Evolutionary conservation across 2,888 invertebrate species (phyloP).

Genomic region (Polydesmus complanatus): DNA sequence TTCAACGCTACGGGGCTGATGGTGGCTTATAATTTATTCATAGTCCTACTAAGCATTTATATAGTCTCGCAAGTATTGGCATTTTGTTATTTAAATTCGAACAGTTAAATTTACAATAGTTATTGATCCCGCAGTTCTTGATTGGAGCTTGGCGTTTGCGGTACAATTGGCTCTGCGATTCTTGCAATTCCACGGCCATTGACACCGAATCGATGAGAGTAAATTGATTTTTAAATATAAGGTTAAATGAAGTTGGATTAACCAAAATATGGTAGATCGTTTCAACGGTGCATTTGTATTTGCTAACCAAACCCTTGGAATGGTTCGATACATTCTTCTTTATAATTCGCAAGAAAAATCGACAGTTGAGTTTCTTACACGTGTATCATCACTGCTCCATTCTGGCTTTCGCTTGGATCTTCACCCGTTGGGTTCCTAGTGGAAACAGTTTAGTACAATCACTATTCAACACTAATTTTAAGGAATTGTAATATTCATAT

Average conservation of each 20-base stretch:
- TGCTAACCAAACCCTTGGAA: background rate
- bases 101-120: too few species aligned
- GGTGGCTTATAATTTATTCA: background rate
- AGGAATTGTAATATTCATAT: too few species aligned
- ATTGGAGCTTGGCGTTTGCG: too few species aligned
- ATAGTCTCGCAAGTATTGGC: background rate
- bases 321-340: background rate
- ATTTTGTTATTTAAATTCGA: too few species aligned
- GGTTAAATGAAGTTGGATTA: too few species aligned
- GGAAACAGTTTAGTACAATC: background rate
- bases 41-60: background rate
- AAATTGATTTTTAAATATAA: too few species aligned
- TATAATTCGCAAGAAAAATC: background rate
- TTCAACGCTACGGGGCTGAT: background rate
- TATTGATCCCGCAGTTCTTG: too few species aligned
- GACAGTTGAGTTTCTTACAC: background rate
- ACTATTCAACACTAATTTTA: too few species aligned
- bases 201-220: too few species aligned
- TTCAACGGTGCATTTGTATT: background rate
- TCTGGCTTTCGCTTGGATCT: background rate
- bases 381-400: background rate
- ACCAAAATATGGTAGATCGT: too few species aligned
- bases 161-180: too few species aligned
- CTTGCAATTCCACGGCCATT: too few species aligned
- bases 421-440: background rate